Evolutionary conservation across 2,113 vertebrate genomes (phyloP).

Genomic region (Sclerurus mexicanus): DNA sequence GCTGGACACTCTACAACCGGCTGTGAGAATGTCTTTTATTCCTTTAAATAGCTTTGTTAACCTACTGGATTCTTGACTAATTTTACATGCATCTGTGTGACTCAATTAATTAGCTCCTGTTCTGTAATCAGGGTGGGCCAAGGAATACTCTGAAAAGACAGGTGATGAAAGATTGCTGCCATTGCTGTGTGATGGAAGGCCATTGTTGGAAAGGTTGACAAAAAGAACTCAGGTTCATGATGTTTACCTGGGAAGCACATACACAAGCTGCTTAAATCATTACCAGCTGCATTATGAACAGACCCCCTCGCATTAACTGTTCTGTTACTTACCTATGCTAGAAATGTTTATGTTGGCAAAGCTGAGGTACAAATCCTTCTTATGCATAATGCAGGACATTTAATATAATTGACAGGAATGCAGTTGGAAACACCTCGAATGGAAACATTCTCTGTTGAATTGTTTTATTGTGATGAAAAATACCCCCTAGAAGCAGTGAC

Average conservation of each 20-base stretch:
- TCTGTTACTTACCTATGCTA: slow-evolving; percentile 23
- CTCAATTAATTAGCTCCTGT: neutral
- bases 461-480: slow-evolving; percentile 36
- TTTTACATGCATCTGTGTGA: neutral
- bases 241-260: neutral
- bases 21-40: neutral
- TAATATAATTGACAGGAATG: slow-evolving; percentile 35
- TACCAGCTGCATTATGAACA: slow-evolving; percentile 17
- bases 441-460: slow-evolving; percentile 39
- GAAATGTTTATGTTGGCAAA: slow-evolving; percentile 47
- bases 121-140: neutral
- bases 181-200: neutral
- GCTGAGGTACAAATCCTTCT: slow-evolving; percentile 37
- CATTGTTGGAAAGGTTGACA: neutral
- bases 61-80: neutral
- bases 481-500: neutral
- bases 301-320: slow-evolving; percentile 33
- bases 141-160: neutral
- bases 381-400: slow-evolving; percentile 52
- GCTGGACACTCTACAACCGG: neutral
- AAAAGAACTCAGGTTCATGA: neutral
- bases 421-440: slow-evolving; percentile 45
- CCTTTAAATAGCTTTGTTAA: neutral
- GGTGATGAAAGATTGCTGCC: neutral
- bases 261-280: neutral